phyloP scores from a whole-genome alignment of 2,113 vertebrate species.

The Catharus minimus region DNA sequence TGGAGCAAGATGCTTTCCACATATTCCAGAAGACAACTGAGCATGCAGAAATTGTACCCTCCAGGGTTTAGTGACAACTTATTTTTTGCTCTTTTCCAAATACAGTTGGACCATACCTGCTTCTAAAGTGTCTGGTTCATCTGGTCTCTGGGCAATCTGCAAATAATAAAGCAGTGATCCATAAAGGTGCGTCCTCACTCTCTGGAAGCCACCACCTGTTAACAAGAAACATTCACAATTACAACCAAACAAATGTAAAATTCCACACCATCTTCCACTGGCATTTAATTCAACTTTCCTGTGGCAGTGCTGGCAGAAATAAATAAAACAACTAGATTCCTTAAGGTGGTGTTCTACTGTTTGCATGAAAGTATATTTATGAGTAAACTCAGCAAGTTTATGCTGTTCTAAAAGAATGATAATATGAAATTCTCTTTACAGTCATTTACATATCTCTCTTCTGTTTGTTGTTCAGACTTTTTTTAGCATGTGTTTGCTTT shows the following conservation, averaged over 20 bases:
- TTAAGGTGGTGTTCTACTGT: neutral
- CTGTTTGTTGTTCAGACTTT: neutral
- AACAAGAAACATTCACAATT: neutral
- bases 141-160: conserved; percentile 96
- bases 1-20: neutral
- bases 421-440: neutral
- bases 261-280: neutral
- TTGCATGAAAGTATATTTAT: neutral
- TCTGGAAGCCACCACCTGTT: conserved; percentile 93
- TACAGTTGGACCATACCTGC: conserved; percentile 74
- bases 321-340: neutral
- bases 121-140: conserved; percentile 95
- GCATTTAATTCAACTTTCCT: neutral
- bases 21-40: neutral
- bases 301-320: neutral
- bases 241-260: neutral
- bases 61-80: neutral
- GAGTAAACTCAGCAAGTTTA: neutral
- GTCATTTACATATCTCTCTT: neutral
- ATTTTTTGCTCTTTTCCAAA: neutral
- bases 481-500: neutral
- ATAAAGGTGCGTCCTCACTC: conserved; percentile 92
- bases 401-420: neutral
- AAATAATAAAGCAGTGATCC: conserved; percentile 95
- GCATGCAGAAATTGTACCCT: neutral